A percentile compares a stretch with the other conserved stretches of the same genome.
These are phyloP conservation scores for Camponotus fellah DNA, from an alignment of 2,888 invertebrate genomes.

Conservation along the genomic window DNA sequence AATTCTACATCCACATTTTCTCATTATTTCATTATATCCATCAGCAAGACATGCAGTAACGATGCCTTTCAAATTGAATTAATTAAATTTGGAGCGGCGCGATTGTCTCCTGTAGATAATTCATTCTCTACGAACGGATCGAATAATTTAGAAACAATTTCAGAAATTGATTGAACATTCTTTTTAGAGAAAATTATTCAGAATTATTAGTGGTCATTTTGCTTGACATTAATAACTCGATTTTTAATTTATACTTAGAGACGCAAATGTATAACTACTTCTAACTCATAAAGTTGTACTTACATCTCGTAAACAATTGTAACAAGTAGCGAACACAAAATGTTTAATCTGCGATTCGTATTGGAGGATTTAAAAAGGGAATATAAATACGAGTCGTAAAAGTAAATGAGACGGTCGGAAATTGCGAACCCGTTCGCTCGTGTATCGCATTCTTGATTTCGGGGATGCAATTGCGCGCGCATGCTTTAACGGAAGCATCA, in stretches of 20 bases:
- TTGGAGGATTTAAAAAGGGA: neutral
- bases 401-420: neutral
- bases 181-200: constrained; percentile 29
- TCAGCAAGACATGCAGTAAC: neutral
- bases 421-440: neutral
- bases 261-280: neutral
- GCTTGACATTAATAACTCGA: neutral
- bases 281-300: neutral
- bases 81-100: neutral
- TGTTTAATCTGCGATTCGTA: neutral
- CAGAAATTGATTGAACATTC: constrained; percentile 14
- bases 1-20: neutral
- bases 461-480: constrained; percentile 16
- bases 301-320: neutral
- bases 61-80: constrained; percentile 3
- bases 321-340: neutral
- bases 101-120: neutral
- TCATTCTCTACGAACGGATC: constrained; percentile 9
- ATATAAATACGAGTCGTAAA: neutral
- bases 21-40: constrained; percentile 14
- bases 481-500: constrained; percentile 12
- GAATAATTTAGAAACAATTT: constrained; percentile 21
- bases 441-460: constrained; percentile 18
- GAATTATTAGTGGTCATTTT: neutral
- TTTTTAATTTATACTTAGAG: neutral